phyloP scores from a whole-genome alignment of 2,888 invertebrate genomes.

The Sesia bembeciformis region DNA sequence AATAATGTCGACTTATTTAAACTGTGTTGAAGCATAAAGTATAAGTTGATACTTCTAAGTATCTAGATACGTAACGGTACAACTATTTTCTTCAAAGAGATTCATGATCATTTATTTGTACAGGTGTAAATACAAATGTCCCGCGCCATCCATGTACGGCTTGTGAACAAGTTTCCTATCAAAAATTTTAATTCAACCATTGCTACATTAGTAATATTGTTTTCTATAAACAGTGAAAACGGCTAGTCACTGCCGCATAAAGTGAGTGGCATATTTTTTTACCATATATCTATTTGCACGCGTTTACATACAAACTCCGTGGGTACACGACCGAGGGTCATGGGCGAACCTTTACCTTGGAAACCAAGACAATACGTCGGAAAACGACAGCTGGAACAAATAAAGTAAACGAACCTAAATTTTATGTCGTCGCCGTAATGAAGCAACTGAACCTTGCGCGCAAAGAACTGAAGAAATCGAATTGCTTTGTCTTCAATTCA shows the following conservation, averaged over 20 bases:
- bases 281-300: background rate
- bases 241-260: background rate
- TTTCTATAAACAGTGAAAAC: background rate
- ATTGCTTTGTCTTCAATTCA: slow-evolving; percentile 25
- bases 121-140: too few species aligned
- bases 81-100: too few species aligned
- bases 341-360: slow-evolving; percentile 10
- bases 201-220: background rate
- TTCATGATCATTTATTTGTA: too few species aligned
- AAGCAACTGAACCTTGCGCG: slow-evolving; percentile 8
- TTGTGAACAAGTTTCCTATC: too few species aligned
- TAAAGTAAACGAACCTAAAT: slow-evolving; percentile 15
- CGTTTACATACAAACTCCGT: background rate
- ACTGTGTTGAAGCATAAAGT: too few species aligned
- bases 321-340: slow-evolving; percentile 9
- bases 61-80: too few species aligned
- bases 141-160: too few species aligned
- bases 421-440: slow-evolving; percentile 14
- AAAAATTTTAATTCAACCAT: too few species aligned
- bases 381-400: slow-evolving; percentile 17
- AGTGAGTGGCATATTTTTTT: background rate
- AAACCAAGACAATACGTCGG: slow-evolving; percentile 7
- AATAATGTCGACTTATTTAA: too few species aligned
- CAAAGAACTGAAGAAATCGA: slow-evolving; percentile 21
- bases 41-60: too few species aligned